Conservation (phyloP, 1,140 invertebrate species). For the Hermatobates lingyangjiaoensis region DNA sequence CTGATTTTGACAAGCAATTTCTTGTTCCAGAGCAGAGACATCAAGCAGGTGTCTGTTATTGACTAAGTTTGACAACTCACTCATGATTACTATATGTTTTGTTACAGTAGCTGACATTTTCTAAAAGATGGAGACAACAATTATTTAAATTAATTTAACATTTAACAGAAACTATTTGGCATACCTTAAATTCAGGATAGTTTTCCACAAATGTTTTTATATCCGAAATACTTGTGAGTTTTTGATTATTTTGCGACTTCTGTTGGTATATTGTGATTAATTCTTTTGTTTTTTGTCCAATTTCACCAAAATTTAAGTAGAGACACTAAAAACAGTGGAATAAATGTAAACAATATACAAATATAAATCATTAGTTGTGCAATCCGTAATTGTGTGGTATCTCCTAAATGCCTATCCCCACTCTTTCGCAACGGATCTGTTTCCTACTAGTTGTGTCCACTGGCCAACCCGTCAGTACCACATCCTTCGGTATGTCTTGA, state of each 20-base stretch:
- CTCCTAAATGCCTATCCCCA: too few relatives aligned
- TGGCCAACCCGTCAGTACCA: too few relatives aligned
- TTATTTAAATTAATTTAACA: neutral
- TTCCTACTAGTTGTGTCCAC: too few relatives aligned
- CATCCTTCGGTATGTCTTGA: too few relatives aligned
- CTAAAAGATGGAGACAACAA: slow-evolving; percentile 24
- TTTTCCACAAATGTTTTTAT: slow-evolving; percentile 98
- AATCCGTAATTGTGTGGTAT: too few relatives aligned
- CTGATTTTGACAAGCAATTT: slow-evolving; percentile 81
- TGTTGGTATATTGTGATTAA: slow-evolving; percentile 96
- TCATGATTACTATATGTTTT: slow-evolving; percentile 91
- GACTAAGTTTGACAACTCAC: slow-evolving; percentile 77
- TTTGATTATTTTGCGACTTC: slow-evolving; percentile 87
- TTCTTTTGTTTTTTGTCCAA: slow-evolving; percentile 89
- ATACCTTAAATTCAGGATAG: slow-evolving; percentile 88
- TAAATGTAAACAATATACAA: slow-evolving; percentile 9
- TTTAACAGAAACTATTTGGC: neutral
- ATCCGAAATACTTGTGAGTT: slow-evolving; percentile 93
- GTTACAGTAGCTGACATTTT: slow-evolving; percentile 97
- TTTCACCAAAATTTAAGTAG: slow-evolving; percentile 94
- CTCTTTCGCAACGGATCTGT: too few relatives aligned
- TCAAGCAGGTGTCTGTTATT: slow-evolving; percentile 60
- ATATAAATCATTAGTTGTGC: too few relatives aligned
- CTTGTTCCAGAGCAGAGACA: slow-evolving; percentile 92
- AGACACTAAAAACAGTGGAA: slow-evolving; percentile 48